Conservation (phyloP, 2,113 vertebrate genomes). For the Silurus asotus region DNA sequence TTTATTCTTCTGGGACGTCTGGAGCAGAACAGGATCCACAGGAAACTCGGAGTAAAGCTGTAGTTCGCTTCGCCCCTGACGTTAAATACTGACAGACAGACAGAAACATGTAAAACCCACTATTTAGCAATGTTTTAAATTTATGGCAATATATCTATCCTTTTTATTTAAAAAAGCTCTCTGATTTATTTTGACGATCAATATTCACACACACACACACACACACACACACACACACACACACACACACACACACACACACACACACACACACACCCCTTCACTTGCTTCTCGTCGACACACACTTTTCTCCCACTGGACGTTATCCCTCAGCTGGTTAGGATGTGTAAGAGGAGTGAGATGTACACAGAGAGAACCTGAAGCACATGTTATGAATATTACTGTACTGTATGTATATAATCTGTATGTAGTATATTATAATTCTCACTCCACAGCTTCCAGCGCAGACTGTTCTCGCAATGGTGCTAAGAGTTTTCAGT, state of each 20-base stretch:
- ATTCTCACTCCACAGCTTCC: constrained; percentile 26
- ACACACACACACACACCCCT: not conserved
- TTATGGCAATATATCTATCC: constrained; percentile 3
- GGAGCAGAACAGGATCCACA: constrained; percentile 72
- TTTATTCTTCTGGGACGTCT: constrained; percentile 75
- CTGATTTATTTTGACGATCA: not conserved
- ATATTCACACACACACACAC: not conserved
- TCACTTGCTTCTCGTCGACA: not conserved
- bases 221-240: too few relatives aligned
- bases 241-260: constrained; percentile 2
- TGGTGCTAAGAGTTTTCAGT: constrained; percentile 69
- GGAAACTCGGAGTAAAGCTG: constrained; percentile 63
- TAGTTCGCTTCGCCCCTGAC: constrained; percentile 75
- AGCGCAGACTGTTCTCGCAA: constrained; percentile 53
- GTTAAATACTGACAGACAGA: constrained; percentile 55
- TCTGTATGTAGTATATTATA: constrained; percentile 59
- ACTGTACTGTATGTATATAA: constrained; percentile 59
- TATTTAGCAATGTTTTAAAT: not conserved
- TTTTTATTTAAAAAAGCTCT: constrained; percentile 12
- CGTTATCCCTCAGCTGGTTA: not conserved
- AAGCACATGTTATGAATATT: constrained; percentile 12
- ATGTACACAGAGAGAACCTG: not conserved
- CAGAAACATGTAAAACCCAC: not conserved
- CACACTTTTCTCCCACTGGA: not conserved
- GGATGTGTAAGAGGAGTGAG: not conserved